Base-by-base conservation (phyloP, 2,113 vertebrate genomes). In the Bos javanicus region DNA sequence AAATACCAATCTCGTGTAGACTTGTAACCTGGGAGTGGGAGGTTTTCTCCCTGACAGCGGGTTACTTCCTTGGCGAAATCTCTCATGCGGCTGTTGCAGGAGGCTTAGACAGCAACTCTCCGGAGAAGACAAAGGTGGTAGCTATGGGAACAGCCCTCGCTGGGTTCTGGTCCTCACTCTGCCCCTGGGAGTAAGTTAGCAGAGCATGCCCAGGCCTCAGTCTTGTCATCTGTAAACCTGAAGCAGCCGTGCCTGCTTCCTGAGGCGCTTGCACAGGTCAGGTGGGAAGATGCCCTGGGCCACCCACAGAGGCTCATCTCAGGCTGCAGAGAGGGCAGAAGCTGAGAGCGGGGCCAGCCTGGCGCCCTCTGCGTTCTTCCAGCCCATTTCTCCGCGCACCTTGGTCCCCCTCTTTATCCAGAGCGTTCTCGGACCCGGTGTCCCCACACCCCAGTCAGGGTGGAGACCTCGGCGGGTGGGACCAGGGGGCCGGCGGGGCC, bases 351-450 rank as follows among this genome's bases (percentile, higher is more conserved):
- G 50, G 25, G 16, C 26, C 0, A 1, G 56, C 4, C 67, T 13
- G 26, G 52, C 0, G 0, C 36, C 64, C 15, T 25, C 52, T 0
- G 1, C 0, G 0, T 57, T 39, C 52, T 56, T 57, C 26, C 28
- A 43, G 50, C 67, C 64, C 50, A 0, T 15, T 13, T 30, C 33
- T 39, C 87, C 13, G 0, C 6, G 0, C 13, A 0, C 50, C 52
- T 43, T 54, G 54, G 50, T 36, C 86, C 23, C 19, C 23, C 23
- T 71, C 46, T 17, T 28, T 54, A 43, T 56, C 87, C 26, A 11
- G 52, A 83, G 81, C 1, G 0, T 23, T 36, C 48, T 46, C 0
- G 1, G 36, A 10, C 50, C 14, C 0, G 0, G 5, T 50, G 25
- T 43, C 56, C 13, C 17, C 6, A 30, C 11, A 36, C 11, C 9